phyloP scores from a whole-genome alignment of 2,888 invertebrate species.

The Amiota communis region DNA sequence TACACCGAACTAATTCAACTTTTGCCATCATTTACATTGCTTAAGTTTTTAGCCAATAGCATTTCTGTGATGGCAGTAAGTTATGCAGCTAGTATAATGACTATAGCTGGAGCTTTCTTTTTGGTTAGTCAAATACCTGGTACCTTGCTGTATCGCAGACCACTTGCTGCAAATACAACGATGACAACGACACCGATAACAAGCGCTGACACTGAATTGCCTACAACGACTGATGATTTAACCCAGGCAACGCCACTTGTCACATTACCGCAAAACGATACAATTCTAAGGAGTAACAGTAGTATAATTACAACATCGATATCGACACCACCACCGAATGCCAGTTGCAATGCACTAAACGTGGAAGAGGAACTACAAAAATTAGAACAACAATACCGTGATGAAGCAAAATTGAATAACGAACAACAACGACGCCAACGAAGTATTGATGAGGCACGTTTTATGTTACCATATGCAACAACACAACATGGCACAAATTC shows the following conservation, averaged over 20 bases:
- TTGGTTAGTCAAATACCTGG: constrained; percentile 75
- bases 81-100: constrained; percentile 72
- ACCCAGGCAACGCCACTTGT: constrained; percentile 40
- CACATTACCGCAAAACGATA: background rate
- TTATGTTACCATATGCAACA: constrained; percentile 40
- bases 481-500: constrained; percentile 40
- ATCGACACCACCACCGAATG: constrained; percentile 36
- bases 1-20: constrained; percentile 83
- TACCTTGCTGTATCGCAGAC: constrained; percentile 68
- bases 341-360: constrained; percentile 56
- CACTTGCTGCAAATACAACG: constrained; percentile 28
- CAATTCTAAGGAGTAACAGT: background rate
- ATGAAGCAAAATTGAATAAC: constrained; percentile 60
- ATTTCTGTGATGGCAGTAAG: constrained; percentile 70
- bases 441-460: constrained; percentile 42
- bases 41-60: constrained; percentile 68
- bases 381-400: constrained; percentile 63
- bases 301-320: background rate
- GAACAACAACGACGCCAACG: constrained; percentile 55
- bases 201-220: constrained; percentile 32
- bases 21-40: constrained; percentile 69
- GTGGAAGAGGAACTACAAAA: constrained; percentile 68
- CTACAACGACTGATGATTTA: constrained; percentile 30
- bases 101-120: constrained; percentile 73
- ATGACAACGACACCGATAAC: constrained; percentile 24